Evolutionary conservation across 2,113 vertebrate genomes (phyloP).

Genomic region (Alaudala cheleensis): DNA sequence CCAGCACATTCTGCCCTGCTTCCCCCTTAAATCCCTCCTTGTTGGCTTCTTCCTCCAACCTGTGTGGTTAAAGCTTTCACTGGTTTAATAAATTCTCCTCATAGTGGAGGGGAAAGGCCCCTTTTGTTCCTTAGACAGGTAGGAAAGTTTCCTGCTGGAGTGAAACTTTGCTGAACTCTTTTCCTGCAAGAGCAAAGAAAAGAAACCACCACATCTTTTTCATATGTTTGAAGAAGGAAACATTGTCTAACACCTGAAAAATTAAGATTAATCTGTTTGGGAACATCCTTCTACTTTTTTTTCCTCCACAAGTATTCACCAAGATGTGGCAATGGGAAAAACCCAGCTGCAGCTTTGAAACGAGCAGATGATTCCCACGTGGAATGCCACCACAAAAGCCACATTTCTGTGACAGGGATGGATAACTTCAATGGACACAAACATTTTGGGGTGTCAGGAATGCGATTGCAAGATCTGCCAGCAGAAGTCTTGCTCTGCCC

Average conservation of each 20-base stretch:
- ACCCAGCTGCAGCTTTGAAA: not conserved
- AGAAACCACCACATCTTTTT: not conserved
- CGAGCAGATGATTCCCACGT: not conserved
- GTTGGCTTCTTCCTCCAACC: slow-evolving; percentile 38
- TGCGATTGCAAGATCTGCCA: not conserved
- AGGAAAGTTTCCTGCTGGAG: not conserved
- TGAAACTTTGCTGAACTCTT: not conserved
- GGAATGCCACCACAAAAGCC: not conserved
- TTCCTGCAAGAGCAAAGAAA: not conserved
- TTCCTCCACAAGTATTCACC: not conserved
- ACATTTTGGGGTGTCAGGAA: not conserved
- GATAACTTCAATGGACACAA: not conserved
- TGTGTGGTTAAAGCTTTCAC: slow-evolving; percentile 50
- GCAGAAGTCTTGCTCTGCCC: not conserved
- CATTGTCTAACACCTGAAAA: not conserved
- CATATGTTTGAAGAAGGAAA: not conserved
- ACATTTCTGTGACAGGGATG: not conserved
- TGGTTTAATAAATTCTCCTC: slow-evolving; percentile 43
- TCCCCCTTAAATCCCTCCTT: not conserved
- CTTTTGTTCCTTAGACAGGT: not conserved
- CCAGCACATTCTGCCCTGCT: not conserved
- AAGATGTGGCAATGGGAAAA: not conserved
- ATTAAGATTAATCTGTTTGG: not conserved
- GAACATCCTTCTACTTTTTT: not conserved
- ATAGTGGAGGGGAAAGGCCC: not conserved